Evolutionary conservation across 2,113 vertebrate genomes (phyloP), one percentile per base, ranked within the genome.

Genomic region (Bucco capensis): DNA sequence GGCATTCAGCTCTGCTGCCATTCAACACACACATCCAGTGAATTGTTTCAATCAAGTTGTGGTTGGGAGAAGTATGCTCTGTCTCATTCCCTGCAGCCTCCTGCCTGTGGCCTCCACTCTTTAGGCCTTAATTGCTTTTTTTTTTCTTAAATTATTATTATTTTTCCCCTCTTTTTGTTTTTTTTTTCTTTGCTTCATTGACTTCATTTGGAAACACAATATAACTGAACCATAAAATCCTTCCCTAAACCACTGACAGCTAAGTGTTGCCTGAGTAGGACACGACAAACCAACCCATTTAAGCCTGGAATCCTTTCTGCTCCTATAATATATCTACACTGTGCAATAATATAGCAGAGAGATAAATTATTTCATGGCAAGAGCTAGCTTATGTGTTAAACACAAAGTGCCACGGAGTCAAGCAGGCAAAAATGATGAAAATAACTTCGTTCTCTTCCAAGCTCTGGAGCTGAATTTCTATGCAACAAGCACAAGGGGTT

Each of bases 171-270:
- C 79, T 37, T 75, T 90, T 81, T 72, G 80, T 65, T 51, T 25
- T 47, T 77, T 62, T 64, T 77, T 35, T 62, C 79, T 47, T 58
- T 86, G 56, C 91, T 89, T 69, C 75, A 89, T 71, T 37, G 87
- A 94, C 89, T 92, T 94, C 62, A 79, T 96, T 96, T 87, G 90
- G 87, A 83, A 95, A 81, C 67, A 89, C 28, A 88, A 81, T 91
- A 33, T 57, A 72, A 74, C 64, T 28, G 33, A 91, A 90, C 88
- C 82, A 89, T 87, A 91, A 82, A 93, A 95, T 94, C 87, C 89
- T 84, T 64, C 75, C 27, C 78, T 54, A 83, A 92, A 92, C 81
- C 83, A n/a, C 85, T 64, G 91, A 62, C 77, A 62, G 74, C 31
- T 73, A 54, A 35, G 60, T 54, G 58, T 87, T 93, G 88, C 92